These are phyloP conservation scores for Spisula solida DNA, from an alignment of 2,888 invertebrate genomes.

Conservation along the genomic window DNA sequence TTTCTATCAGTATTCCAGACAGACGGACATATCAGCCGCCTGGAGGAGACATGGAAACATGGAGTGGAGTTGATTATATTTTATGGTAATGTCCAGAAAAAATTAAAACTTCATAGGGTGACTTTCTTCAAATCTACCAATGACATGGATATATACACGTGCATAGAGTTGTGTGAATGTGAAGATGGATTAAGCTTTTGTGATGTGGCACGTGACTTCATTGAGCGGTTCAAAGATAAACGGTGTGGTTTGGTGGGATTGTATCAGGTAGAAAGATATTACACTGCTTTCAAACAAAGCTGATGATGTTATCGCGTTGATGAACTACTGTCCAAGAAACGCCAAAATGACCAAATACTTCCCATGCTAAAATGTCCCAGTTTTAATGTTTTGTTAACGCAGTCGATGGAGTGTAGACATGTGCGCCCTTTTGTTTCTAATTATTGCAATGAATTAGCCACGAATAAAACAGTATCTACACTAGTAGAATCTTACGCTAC, in stretches of 20 bases:
- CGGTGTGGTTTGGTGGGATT: too few species aligned
- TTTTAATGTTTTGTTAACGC: not conserved
- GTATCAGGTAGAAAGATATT: too few species aligned
- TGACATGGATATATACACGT: too few species aligned
- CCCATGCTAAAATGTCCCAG: not conserved
- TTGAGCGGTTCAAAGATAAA: constrained; percentile 79
- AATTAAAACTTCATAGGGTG: constrained; percentile 79
- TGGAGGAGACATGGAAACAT: constrained; percentile 82
- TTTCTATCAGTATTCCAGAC: too few species aligned
- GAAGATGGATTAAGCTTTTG: too few species aligned
- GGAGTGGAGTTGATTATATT: too few species aligned
- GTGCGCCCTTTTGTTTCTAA: not conserved
- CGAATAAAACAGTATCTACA: not conserved
- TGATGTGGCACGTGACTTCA: constrained; percentile 78
- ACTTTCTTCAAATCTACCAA: too few species aligned
- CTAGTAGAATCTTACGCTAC: too few species aligned
- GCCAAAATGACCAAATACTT: constrained; percentile 18
- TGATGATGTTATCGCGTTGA: not conserved
- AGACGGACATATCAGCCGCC: constrained; percentile 75
- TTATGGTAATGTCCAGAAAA: constrained; percentile 82
- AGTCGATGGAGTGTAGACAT: not conserved
- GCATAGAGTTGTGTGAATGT: too few species aligned
- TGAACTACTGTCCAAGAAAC: not conserved
- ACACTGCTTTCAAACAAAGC: too few species aligned
- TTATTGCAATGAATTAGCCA: not conserved